These are phyloP conservation scores for Anthopleura sola DNA, from an alignment of 64 coral and sea anemone species.

Conservation along the genomic window DNA sequence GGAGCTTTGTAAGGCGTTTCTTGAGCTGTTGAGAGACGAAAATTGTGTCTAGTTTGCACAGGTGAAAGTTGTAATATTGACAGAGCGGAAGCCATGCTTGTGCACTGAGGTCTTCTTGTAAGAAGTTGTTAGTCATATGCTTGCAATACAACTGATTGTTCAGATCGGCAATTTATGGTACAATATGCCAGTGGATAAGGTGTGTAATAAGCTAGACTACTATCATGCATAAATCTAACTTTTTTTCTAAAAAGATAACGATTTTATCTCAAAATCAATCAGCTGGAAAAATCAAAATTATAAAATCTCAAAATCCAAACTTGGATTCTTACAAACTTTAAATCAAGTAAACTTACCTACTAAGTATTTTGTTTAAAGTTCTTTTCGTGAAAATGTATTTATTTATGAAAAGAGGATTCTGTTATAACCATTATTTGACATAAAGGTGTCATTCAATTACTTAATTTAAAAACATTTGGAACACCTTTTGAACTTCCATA, in stretches of 20 bases:
- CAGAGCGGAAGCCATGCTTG: not conserved
- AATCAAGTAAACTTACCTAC: too few relatives aligned
- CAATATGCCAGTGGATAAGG: conserved; percentile 12
- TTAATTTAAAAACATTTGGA: too few relatives aligned
- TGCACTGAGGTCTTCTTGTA: not conserved
- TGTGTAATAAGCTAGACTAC: not conserved
- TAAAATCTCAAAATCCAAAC: too few relatives aligned
- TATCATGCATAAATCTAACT: not conserved
- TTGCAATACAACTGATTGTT: not conserved
- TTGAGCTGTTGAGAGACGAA: not conserved
- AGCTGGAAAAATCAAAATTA: not conserved
- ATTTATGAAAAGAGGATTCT: too few relatives aligned
- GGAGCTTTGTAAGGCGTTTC: conserved; percentile 1
- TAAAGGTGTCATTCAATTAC: too few relatives aligned
- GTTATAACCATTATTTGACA: too few relatives aligned
- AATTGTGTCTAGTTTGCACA: not conserved
- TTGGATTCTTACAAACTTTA: too few relatives aligned
- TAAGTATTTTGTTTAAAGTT: too few relatives aligned
- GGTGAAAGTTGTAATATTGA: not conserved
- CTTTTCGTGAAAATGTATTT: too few relatives aligned
- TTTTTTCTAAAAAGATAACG: not conserved
- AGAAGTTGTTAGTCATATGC: not conserved
- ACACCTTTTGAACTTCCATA: too few relatives aligned
- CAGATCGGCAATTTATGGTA: conserved; percentile 7
- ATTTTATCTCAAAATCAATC: not conserved